Percentiles rank a stretch among this genome's conserved stretches.
Evolutionary conservation across 2,797 vertebrate species (phyloP).

Genomic region (Typhlichthys subterraneus): DNA sequence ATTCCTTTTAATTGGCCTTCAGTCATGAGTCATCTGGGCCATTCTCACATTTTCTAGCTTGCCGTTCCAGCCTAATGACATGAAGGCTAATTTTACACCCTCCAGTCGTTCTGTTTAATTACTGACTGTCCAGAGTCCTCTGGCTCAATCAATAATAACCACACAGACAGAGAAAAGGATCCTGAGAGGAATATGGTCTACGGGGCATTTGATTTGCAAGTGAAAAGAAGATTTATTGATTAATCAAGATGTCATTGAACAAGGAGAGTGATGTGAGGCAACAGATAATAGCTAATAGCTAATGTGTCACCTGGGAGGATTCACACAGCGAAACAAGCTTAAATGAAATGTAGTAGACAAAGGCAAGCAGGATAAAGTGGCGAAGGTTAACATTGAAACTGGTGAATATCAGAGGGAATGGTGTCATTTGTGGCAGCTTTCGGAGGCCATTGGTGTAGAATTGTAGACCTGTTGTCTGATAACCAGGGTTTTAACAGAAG

Average conservation of each 20-base stretch:
- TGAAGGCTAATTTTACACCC: constrained; percentile 83
- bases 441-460: no score
- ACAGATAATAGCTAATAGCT: constrained; percentile 47
- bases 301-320: constrained; percentile 48
- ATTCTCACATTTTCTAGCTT: constrained; percentile 58
- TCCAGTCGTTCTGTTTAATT: constrained; percentile 81
- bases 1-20: constrained; percentile 78
- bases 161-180: constrained; percentile 49
- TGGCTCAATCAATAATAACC: constrained; percentile 77
- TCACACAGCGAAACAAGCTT: no score
- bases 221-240: constrained; percentile 18
- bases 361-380: no score
- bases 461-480: no score
- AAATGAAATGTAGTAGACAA: no score
- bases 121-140: constrained; percentile 77
- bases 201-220: constrained; percentile 46
- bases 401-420: no score
- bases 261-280: constrained; percentile 34
- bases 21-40: constrained; percentile 71
- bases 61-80: constrained; percentile 76
- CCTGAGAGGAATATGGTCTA: constrained; percentile 42
- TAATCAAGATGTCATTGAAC: constrained; percentile 38
- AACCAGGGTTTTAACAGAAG: no score
- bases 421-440: no score
- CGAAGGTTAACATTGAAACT: no score